phyloP scores from a whole-genome alignment of 2,113 vertebrate species.

The Terrapene triunguis region DNA sequence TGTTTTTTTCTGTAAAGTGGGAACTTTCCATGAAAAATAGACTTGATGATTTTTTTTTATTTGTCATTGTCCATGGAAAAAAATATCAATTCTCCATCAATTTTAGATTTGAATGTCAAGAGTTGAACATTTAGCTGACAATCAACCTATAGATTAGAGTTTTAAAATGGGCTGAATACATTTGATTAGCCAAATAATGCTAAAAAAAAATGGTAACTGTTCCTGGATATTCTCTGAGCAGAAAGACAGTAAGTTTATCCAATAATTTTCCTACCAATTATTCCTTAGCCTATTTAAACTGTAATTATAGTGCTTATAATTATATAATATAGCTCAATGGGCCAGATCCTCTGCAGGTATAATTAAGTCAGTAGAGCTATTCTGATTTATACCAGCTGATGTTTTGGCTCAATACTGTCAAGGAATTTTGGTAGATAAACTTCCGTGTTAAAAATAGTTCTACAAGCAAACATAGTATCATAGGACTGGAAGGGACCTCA shows the following conservation, averaged over 20 bases:
- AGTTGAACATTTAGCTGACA: background rate
- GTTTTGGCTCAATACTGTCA: background rate
- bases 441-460: background rate
- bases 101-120: background rate
- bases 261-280: background rate
- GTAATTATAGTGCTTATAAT: rapidly evolving
- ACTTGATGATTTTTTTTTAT: too few species aligned
- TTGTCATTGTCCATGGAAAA: background rate
- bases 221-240: background rate
- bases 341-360: background rate
- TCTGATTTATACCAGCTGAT: background rate
- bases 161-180: background rate
- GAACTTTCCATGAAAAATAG: background rate
- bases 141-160: background rate
- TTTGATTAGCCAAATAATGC: background rate
- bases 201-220: background rate
- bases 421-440: background rate
- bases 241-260: background rate
- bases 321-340: background rate
- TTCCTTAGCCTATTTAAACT: background rate
- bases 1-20: background rate
- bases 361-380: background rate
- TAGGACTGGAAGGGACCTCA: too few species aligned
- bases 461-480: background rate
- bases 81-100: background rate